Conservation (phyloP, 2,797 vertebrate genomes). For the Alfaro cultratus region DNA sequence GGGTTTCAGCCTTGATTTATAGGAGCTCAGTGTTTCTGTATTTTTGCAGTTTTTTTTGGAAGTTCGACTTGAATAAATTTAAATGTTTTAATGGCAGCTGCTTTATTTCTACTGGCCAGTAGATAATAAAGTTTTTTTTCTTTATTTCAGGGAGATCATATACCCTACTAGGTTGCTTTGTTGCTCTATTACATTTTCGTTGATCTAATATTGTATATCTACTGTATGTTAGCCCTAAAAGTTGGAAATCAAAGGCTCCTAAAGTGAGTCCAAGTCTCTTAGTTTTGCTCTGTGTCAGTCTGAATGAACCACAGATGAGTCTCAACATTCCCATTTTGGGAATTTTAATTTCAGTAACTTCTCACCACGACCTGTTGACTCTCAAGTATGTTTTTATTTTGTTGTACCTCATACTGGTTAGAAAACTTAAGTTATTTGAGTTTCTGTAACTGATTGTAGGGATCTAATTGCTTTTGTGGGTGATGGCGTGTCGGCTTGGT, state of each 20-base stretch:
- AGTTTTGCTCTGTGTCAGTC: not conserved
- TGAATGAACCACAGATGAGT: not conserved
- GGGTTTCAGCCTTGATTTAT: too few species aligned
- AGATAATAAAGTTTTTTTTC: not conserved
- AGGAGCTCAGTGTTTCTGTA: too few species aligned
- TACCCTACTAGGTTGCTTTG: not conserved
- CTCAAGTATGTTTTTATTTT: too few species aligned
- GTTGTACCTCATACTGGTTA: not conserved
- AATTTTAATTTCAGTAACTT: too few species aligned
- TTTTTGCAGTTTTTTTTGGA: too few species aligned
- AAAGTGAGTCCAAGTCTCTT: not conserved
- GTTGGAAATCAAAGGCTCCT: not conserved
- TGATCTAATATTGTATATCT: not conserved
- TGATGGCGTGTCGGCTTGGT: not conserved
- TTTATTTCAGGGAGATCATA: not conserved
- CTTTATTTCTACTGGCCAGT: not conserved
- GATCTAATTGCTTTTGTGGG: not conserved
- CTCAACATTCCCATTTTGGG: not conserved
- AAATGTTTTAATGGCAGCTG: not conserved
- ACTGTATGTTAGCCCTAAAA: not conserved
- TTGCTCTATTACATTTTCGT: not conserved
- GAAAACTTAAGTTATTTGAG: not conserved
- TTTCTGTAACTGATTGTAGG: not conserved
- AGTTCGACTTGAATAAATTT: not conserved
- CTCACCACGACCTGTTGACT: too few species aligned